Evolutionary conservation across 2,797 vertebrate species (phyloP).

Genomic region (Selene dorsalis): DNA sequence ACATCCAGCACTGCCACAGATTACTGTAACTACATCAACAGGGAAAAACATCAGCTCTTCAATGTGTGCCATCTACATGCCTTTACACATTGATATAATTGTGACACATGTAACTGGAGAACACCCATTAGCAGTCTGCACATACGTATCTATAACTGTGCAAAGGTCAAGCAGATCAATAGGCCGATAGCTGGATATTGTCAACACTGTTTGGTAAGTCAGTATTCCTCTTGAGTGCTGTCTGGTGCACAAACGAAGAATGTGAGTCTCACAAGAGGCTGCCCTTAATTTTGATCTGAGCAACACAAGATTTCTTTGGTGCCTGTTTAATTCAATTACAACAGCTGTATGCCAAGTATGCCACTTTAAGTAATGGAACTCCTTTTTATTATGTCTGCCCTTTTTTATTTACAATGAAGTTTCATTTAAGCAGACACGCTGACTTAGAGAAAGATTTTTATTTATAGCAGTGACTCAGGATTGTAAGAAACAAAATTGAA

Average conservation of each 20-base stretch:
- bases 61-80: conserved; percentile 26
- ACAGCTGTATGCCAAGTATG: conserved; percentile 49
- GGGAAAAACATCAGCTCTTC: conserved; percentile 2
- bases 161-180: conserved; percentile 79
- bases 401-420: conserved; percentile 49
- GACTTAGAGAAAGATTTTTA: conserved; percentile 54
- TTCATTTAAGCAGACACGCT: conserved; percentile 46
- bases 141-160: conserved; percentile 50
- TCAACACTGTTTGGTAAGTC: conserved; percentile 59
- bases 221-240: conserved; percentile 49
- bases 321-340: conserved; percentile 48
- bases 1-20: not conserved
- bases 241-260: conserved; percentile 35
- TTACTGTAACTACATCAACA: conserved; percentile 9
- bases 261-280: conserved; percentile 2
- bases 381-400: conserved; percentile 49
- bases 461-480: conserved; percentile 52
- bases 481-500: conserved; percentile 38
- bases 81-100: conserved; percentile 47
- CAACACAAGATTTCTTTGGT: conserved; percentile 14
- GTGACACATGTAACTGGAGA: conserved; percentile 50
- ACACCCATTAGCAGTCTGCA: conserved; percentile 68
- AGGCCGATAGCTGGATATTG: conserved; percentile 56
- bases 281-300: conserved; percentile 13
- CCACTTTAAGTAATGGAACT: conserved; percentile 58